Base-by-base conservation (phyloP, 2,888 invertebrate species). In the Cryptocephalus primarius region DNA sequence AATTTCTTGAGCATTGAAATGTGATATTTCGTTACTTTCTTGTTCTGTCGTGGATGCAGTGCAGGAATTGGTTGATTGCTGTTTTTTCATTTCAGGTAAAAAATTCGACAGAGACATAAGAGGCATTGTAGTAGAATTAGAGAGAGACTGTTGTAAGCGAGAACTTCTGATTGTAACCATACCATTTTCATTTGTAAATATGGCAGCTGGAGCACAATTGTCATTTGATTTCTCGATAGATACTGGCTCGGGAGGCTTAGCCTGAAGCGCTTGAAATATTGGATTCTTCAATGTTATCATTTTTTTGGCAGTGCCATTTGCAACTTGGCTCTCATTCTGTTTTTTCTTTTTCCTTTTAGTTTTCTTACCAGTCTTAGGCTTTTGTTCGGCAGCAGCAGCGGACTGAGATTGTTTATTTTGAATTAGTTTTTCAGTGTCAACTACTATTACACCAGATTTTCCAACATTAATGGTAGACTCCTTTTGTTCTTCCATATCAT, bases 101-200 rank as follows among this genome's bases (percentile, higher is more conserved):
- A 56, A 45, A 13, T 51, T 50, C 4, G 56, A 48, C 36, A 55
- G 51, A 9, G 55, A 43, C 39, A 51, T 48, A 32, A 53, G 43
- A n/a, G 56, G 56, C 39, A 51, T 46, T 2, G 34, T 73, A 72
- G 38, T 74, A 72, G 39, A 75, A 46, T 56, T 58, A 12, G 55
- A 52, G 12, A 63, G 44, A 43, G 60, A 60, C 33, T 64, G 63
- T 41, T 64, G 63, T 67, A 83, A 73, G 0, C 81, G 64, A 0
- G 88, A 88, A 67, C 87, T 88, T 9, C 88, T 72, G 43, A 88
- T 89, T 0, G 88, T 88, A 49, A 86, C 88, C 87, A 88, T 88
- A 9, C 87, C 87, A 59, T 82, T 80, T 50, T 81, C 82, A 53
- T 79, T 80, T 56, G 80, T 82, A 56, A 82, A 81, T 51, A 82